These are phyloP conservation scores for Gallinago solitaria DNA, from an alignment of 2,797 vertebrate genomes.

Conservation along the genomic window DNA sequence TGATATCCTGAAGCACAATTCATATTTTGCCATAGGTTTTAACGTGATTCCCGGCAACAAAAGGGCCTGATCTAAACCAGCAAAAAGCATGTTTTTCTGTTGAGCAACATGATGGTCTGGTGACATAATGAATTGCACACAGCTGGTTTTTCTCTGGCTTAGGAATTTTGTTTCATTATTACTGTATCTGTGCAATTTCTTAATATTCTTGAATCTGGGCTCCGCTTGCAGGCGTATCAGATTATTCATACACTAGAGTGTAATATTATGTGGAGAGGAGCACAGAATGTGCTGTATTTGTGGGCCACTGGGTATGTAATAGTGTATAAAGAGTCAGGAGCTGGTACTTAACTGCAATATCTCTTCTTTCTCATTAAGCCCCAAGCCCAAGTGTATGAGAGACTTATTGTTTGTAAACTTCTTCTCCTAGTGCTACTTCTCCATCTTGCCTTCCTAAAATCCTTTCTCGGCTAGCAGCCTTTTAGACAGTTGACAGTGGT, in stretches of 20 bases:
- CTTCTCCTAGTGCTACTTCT: background rate
- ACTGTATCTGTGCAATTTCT: conserved; percentile 9
- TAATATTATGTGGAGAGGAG: conserved; percentile 22
- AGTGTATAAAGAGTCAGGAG: background rate
- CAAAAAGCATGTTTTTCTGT: background rate
- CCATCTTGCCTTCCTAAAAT: background rate
- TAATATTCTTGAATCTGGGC: conserved; percentile 21
- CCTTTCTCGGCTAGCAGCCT: background rate
- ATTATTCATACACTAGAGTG: conserved; percentile 5
- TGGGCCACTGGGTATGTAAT: conserved; percentile 35
- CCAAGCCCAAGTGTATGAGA: background rate
- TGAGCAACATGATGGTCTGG: background rate
- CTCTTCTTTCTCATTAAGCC: background rate
- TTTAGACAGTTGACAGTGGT: background rate
- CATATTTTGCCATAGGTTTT: conserved; percentile 32
- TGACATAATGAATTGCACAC: conserved; percentile 66
- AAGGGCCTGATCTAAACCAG: conserved; percentile 30
- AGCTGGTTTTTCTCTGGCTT: conserved; percentile 44
- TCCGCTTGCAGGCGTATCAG: conserved; percentile 33
- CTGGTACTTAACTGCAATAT: background rate
- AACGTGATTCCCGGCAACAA: background rate
- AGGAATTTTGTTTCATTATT: conserved; percentile 35
- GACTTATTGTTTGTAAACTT: background rate
- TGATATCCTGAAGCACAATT: conserved; percentile 4
- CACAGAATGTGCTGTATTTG: background rate